These are phyloP conservation scores for Oncopeltus fasciatus DNA, from an alignment of 1,140 invertebrate species.

Conservation along the genomic window DNA sequence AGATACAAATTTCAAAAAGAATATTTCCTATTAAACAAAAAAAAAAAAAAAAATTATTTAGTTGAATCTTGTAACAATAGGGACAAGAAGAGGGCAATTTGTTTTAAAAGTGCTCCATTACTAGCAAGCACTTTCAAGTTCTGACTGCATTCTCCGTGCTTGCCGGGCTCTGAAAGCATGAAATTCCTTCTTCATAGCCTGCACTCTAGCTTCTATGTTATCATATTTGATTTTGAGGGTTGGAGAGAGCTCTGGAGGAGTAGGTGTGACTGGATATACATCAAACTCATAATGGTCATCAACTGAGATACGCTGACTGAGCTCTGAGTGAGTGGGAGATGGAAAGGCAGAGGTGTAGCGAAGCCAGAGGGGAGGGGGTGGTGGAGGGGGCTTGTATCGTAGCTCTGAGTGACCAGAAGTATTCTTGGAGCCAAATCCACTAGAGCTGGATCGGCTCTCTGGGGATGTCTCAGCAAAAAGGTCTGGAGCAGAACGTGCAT, in stretches of 20 bases:
- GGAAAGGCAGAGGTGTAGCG: conserved; percentile 25
- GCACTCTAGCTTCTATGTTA: conserved; percentile 77
- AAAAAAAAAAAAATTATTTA: too few species aligned
- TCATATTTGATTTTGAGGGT: conserved; percentile 42
- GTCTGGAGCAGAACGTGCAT: conserved; percentile 48
- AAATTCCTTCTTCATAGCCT: conserved; percentile 91
- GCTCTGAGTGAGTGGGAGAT: conserved; percentile 36
- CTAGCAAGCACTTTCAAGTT: conserved; percentile 63
- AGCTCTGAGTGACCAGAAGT: conserved; percentile 58
- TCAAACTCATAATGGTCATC: conserved; percentile 94
- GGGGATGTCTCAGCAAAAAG: conserved; percentile 57
- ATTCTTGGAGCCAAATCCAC: conserved; percentile 81
- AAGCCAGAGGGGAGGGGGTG: conserved; percentile 26
- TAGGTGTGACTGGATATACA: conserved; percentile 56
- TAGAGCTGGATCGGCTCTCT: conserved; percentile 71
- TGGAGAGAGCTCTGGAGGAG: conserved; percentile 43
- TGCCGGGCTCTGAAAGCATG: conserved; percentile 79
- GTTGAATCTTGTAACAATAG: background rate
- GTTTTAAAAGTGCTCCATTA: background rate
- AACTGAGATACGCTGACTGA: conserved; percentile 44
- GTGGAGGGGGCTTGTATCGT: conserved; percentile 48
- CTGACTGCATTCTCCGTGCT: conserved; percentile 47
- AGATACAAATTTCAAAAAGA: too few species aligned
- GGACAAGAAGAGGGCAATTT: background rate
- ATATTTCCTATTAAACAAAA: too few species aligned